Evolutionary conservation across 2,113 vertebrate species (phyloP).

Genomic region (Henicopernis longicauda): DNA sequence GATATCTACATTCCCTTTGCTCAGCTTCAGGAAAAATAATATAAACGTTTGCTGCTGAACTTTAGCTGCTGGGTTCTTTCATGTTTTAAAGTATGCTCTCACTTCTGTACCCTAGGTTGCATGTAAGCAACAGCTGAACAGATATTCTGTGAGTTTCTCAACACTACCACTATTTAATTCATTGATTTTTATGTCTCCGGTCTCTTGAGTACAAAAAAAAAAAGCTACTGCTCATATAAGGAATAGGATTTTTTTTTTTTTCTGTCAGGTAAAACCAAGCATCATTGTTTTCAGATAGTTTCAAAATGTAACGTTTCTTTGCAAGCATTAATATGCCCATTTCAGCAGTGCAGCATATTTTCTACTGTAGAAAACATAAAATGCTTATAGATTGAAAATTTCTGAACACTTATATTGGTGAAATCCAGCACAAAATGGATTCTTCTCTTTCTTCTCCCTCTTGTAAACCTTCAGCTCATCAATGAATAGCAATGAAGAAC

Average conservation of each 20-base stretch:
- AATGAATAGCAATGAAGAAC: background rate
- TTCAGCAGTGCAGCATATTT: background rate
- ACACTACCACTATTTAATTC: background rate
- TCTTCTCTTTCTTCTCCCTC: background rate
- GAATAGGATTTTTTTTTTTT: background rate
- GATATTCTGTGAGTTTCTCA: background rate
- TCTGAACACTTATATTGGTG: background rate
- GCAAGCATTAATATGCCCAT: background rate
- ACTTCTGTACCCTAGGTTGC: background rate
- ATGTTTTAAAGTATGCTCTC: background rate
- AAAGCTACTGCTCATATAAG: background rate
- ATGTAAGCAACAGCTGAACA: background rate
- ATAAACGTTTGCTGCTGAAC: background rate
- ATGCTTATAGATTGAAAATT: background rate
- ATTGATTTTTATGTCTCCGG: background rate
- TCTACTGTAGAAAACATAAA: background rate
- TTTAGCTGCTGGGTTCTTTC: background rate
- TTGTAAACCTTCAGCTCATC: background rate
- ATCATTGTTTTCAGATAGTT: background rate
- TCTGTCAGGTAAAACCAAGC: background rate
- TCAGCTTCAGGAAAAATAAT: background rate
- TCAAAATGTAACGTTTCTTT: background rate
- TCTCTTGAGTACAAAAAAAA: background rate
- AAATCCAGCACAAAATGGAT: background rate
- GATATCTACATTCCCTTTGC: background rate